Conservation (phyloP, 2,888 invertebrate species). For the Euzophera pinguis region DNA sequence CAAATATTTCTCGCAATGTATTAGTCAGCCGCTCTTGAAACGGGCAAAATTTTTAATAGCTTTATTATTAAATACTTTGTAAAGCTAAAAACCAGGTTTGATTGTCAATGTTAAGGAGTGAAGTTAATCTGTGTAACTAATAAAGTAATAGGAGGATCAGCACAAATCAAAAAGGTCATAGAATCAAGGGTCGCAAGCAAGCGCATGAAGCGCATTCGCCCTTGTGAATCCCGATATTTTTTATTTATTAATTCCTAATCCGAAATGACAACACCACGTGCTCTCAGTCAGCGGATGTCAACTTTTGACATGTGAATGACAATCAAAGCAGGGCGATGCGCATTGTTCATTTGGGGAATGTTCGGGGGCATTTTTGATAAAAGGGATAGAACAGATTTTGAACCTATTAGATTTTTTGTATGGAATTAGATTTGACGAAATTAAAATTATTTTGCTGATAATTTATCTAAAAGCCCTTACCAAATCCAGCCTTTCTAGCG, state of each 20-base stretch:
- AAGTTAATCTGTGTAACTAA: slow-evolving; percentile 3
- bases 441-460: no score
- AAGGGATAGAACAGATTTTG: not conserved
- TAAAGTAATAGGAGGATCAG: not conserved
- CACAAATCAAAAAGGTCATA: slow-evolving; percentile 1
- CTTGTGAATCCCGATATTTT: not conserved
- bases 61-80: no score
- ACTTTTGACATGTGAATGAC: slow-evolving; percentile 60
- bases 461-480: no score
- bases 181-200: no score
- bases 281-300: slow-evolving; percentile 58
- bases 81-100: not conserved
- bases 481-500: no score
- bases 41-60: no score
- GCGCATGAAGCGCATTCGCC: not conserved
- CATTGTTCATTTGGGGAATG: slow-evolving; percentile 10
- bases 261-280: slow-evolving; percentile 64
- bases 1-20: no score
- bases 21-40: no score
- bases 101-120: not conserved
- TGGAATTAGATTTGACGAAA: not conserved
- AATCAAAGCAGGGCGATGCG: slow-evolving; percentile 29
- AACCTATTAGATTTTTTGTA: not conserved
- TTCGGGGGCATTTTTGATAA: not conserved
- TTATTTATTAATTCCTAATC: slow-evolving; percentile 53